A percentile compares a stretch with the other conserved stretches of the same genome.
These are phyloP conservation scores for Phenganax subtilis DNA, from an alignment of 92 coral and sea anemone species.

Conservation along the genomic window DNA sequence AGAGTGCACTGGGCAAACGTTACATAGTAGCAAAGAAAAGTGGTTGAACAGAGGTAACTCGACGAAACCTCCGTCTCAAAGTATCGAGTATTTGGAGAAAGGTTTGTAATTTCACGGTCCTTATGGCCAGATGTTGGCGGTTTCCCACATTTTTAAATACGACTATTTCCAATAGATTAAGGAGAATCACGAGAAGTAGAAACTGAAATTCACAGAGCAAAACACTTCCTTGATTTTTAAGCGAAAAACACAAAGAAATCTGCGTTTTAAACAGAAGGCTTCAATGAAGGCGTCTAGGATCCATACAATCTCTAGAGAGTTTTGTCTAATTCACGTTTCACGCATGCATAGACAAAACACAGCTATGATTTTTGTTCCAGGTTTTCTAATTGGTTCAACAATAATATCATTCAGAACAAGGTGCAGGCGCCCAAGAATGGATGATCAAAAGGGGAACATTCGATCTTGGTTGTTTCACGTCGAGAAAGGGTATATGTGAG, in stretches of 20 bases:
- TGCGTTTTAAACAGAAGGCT: no score
- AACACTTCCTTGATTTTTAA: no score
- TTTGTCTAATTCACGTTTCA: no score
- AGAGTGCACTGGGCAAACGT: constrained; percentile 71
- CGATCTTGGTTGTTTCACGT: constrained; percentile 60
- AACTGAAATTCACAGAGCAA: no score
- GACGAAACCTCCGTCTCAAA: constrained; percentile 43
- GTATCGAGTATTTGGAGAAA: constrained; percentile 57
- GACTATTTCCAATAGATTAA: no score
- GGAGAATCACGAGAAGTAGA: no score
- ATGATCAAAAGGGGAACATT: constrained; percentile 59
- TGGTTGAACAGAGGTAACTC: constrained; percentile 53
- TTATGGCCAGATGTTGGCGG: background rate
- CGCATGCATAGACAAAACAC: background rate
- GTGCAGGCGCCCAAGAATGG: constrained; percentile 56
- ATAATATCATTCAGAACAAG: constrained; percentile 52
- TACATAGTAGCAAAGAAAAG: constrained; percentile 38
- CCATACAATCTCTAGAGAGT: no score
- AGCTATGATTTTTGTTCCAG: background rate
- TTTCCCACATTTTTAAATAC: no score
- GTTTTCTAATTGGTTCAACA: constrained; percentile 68
- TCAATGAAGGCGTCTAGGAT: no score
- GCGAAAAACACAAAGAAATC: no score
- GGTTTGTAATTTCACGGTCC: background rate
- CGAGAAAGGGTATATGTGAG: constrained; percentile 46